phyloP scores from a whole-genome alignment of 2,113 vertebrate species.

The Centropus unirufus region DNA sequence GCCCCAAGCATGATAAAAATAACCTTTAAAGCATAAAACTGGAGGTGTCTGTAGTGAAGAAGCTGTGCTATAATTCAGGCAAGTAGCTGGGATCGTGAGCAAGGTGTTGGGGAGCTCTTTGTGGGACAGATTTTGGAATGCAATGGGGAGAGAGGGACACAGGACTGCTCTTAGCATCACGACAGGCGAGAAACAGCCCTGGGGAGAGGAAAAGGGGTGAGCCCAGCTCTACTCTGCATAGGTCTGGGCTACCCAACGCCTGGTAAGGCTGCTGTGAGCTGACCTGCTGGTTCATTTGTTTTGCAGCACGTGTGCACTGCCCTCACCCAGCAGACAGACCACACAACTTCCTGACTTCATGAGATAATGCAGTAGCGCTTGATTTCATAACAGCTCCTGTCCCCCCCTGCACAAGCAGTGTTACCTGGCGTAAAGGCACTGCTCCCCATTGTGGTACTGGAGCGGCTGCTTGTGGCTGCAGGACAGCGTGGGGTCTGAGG shows the following conservation, averaged over 20 bases:
- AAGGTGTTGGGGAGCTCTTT: background rate
- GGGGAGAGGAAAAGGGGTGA: background rate
- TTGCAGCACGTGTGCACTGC: accelerated
- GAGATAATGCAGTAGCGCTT: accelerated
- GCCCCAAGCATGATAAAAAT: accelerated
- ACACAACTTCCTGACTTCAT: accelerated
- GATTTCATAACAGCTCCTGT: background rate
- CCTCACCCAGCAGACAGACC: background rate
- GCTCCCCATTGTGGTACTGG: slow-evolving; percentile 86
- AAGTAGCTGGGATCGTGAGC: background rate
- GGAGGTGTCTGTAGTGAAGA: background rate
- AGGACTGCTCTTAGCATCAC: background rate
- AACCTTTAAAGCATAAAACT: background rate
- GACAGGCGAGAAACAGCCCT: background rate
- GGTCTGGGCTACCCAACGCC: no score
- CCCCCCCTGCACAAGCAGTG: accelerated
- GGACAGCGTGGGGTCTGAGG: slow-evolving; percentile 85
- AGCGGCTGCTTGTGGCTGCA: slow-evolving; percentile 88
- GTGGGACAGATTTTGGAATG: background rate
- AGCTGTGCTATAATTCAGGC: background rate
- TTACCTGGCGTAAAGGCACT: slow-evolving; percentile 97
- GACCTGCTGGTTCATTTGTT: background rate
- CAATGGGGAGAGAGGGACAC: accelerated
- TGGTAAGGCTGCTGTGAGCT: background rate
- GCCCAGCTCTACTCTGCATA: accelerated